Evolutionary conservation across 2,797 vertebrate species (phyloP).

Genomic region (Threskiornis aethiopicus): DNA sequence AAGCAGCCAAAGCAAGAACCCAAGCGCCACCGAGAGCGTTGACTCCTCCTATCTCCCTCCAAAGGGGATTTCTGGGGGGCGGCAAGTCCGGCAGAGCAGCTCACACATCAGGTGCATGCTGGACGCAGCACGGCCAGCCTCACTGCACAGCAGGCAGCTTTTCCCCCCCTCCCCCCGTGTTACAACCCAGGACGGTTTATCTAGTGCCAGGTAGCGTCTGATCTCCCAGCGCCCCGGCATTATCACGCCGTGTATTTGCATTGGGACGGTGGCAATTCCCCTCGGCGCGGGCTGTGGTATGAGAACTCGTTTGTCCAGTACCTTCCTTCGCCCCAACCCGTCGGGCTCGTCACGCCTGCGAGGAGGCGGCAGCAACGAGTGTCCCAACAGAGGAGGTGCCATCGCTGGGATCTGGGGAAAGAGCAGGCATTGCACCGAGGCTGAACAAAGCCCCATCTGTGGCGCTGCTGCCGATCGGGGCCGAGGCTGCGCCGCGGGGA

Average conservation of each 20-base stretch:
- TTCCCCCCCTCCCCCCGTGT: fast-evolving
- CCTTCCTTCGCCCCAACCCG: conserved; percentile 1
- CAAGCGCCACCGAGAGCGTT: too few relatives aligned
- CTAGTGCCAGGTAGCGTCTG: not conserved
- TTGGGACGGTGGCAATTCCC: conserved; percentile 1
- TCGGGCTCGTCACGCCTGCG: not conserved
- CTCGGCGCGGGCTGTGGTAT: not conserved
- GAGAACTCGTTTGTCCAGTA: conserved; percentile 22
- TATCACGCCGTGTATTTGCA: not conserved
- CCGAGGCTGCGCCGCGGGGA: not conserved
- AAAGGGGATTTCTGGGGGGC: not conserved
- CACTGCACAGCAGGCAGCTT: fast-evolving
- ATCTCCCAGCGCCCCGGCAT: not conserved
- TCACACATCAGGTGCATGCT: fast-evolving
- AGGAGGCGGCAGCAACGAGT: not conserved
- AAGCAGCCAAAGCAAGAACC: not conserved
- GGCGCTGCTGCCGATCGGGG: not conserved
- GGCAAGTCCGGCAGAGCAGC: not conserved
- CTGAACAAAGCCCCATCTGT: conserved; percentile 28
- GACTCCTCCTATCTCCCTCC: not conserved
- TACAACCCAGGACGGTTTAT: not conserved
- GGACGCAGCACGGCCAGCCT: fast-evolving
- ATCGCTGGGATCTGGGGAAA: not conserved
- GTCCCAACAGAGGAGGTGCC: conserved; percentile 4
- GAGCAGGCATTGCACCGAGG: not conserved